phyloP scores from a whole-genome alignment of 2,797 vertebrate species.

The Neopelma chrysocephalum region DNA sequence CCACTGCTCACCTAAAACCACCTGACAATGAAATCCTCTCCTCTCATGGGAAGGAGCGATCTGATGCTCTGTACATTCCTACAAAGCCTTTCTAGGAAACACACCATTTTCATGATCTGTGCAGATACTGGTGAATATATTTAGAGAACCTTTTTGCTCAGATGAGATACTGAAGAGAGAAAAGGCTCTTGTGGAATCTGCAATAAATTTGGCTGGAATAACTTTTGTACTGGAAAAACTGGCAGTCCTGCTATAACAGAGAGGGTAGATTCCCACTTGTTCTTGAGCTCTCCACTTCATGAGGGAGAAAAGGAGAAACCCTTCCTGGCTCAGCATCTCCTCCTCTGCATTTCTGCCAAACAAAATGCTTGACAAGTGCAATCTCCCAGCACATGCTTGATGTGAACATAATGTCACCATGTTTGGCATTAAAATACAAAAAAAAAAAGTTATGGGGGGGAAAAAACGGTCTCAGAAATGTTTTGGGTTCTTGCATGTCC shows the following conservation, averaged over 20 bases:
- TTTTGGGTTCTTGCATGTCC: conserved; percentile 48
- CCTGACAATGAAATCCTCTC: conserved; percentile 21
- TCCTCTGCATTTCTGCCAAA: conserved; percentile 62
- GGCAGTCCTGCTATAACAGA: not conserved
- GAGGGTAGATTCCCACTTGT: conserved; percentile 17
- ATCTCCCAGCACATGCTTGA: conserved; percentile 61
- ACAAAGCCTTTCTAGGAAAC: no score
- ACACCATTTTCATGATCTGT: no score
- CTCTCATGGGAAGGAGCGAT: no score
- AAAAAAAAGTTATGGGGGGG: not conserved
- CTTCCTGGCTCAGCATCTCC: conserved; percentile 61
- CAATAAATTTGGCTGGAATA: no score
- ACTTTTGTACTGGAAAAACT: not conserved
- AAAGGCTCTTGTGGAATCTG: no score
- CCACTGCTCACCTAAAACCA: conserved; percentile 1
- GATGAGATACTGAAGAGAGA: no score
- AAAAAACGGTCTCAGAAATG: conserved; percentile 34
- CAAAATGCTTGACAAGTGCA: conserved; percentile 67
- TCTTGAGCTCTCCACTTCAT: conserved; percentile 48
- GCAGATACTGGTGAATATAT: no score
- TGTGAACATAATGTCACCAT: conserved; percentile 63
- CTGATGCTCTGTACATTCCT: no score
- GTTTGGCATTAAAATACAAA: conserved; percentile 32
- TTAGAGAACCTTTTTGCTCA: no score
- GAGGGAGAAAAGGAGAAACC: conserved; percentile 42